A percentile compares a stretch with the other conserved stretches of the same genome.
Conservation (phyloP, 2,113 vertebrate genomes). For the Balaeniceps rex region DNA sequence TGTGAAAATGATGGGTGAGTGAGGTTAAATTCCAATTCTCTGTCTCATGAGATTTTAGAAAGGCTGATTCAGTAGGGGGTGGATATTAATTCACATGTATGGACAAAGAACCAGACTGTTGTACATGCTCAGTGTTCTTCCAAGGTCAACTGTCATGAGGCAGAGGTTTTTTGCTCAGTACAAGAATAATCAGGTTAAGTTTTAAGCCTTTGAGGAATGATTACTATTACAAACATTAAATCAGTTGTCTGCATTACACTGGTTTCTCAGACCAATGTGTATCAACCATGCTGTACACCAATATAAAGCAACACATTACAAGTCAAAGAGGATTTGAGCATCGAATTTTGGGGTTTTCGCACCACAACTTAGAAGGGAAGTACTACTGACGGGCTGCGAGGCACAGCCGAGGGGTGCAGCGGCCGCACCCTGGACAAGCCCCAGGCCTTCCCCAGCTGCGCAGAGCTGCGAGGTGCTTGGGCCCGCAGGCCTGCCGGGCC, state of each 20-base stretch:
- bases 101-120: not conserved
- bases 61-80: not conserved
- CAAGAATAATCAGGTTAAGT: not conserved
- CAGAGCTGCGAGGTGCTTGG: not conserved
- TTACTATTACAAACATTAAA: fast-evolving
- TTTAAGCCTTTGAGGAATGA: not conserved
- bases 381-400: fast-evolving
- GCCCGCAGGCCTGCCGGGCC: not conserved
- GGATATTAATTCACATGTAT: not conserved
- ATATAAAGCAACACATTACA: fast-evolving
- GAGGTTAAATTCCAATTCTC: not conserved
- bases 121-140: fast-evolving
- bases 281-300: fast-evolving
- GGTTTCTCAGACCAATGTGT: fast-evolving
- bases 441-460: not conserved
- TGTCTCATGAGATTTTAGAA: not conserved
- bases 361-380: fast-evolving
- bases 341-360: fast-evolving
- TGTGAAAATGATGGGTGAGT: not conserved
- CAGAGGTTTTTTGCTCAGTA: not conserved
- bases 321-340: fast-evolving
- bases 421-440: too few species aligned
- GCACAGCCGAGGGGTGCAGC: not conserved
- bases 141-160: fast-evolving
- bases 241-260: fast-evolving